Evolutionary conservation across 2,113 vertebrate species (phyloP).

Genomic region (Gambusia affinis): DNA sequence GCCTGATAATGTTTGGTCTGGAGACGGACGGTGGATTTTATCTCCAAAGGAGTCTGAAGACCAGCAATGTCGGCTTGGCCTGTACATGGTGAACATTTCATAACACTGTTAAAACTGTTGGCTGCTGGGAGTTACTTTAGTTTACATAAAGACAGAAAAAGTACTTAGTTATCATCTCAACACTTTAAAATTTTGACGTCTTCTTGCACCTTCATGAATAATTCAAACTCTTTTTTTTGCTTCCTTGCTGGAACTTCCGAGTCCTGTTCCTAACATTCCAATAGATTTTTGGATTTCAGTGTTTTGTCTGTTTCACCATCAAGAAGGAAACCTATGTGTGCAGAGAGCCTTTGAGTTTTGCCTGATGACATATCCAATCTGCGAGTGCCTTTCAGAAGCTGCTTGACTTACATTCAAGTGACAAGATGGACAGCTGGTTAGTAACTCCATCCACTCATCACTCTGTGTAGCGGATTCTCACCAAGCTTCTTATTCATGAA

Average conservation of each 20-base stretch:
- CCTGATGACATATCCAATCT: not conserved
- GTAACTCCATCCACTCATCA: conserved; percentile 45
- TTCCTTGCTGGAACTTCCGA: too few relatives aligned
- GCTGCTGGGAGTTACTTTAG: not conserved
- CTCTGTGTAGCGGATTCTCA: conserved; percentile 25
- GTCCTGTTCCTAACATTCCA: not conserved
- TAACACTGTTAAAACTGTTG: not conserved
- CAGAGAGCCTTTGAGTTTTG: not conserved
- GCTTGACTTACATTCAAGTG: conserved; percentile 23
- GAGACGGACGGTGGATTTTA: conserved; percentile 23
- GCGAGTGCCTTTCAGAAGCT: not conserved
- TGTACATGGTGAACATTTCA: not conserved
- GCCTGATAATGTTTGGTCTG: conserved; percentile 36
- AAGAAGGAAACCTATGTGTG: not conserved
- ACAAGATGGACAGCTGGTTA: conserved; percentile 47
- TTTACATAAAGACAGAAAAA: not conserved
- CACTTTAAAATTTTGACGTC: not conserved
- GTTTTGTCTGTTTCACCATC: not conserved
- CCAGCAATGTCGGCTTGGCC: conserved; percentile 14
- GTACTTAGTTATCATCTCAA: not conserved
- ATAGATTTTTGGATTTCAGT: not conserved
- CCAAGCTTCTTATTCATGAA: conserved; percentile 30
- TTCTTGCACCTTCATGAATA: not conserved
- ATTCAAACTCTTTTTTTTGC: not conserved
- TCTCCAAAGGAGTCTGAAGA: conserved; percentile 16